Evolutionary conservation across 2,888 invertebrate species (phyloP), one percentile per base, ranked within the genome.

Genomic region (Tricholauxania praeusta): DNA sequence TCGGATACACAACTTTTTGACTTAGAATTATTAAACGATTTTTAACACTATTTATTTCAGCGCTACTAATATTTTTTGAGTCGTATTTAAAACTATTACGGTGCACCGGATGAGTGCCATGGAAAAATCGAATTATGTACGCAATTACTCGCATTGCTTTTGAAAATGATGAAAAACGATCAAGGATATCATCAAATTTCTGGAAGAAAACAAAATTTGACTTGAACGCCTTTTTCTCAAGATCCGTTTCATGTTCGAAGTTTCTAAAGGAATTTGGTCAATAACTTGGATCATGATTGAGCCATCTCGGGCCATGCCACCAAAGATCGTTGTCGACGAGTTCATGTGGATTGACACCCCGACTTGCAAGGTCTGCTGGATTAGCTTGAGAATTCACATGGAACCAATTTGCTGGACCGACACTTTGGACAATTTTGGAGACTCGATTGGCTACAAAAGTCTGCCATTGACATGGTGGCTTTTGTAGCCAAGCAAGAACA

Each of bases 91-190:
- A n/a, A n/a, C n/a, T n/a, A n/a, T n/a, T n/a, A n/a, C n/a, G n/a
- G n/a, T n/a, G n/a, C n/a, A n/a, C n/a, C n/a, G n/a, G n/a, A n/a
- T n/a, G n/a, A n/a, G n/a, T n/a, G n/a, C n/a, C n/a, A n/a, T n/a
- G n/a, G n/a, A n/a, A n/a, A n/a, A n/a, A n/a, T n/a, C n/a, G n/a
- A n/a, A n/a, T n/a, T n/a, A n/a, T n/a, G n/a, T n/a, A n/a, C n/a
- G n/a, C n/a, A n/a, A n/a, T n/a, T n/a, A n/a, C n/a, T n/a, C n/a
- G n/a, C n/a, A n/a, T n/a, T n/a, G n/a, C n/a, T n/a, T n/a, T n/a
- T n/a, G n/a, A n/a, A n/a, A n/a, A n/a, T n/a, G 53, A 66, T 10
- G 67, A 72, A 67, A 68, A 72, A 8, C 72, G 15, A 17, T 71
- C 71, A 14, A 55, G 28, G 63, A 22, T 22, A 3, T 22, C 22